A percentile compares a stretch with the other conserved stretches of the same genome.
Evolutionary conservation across 2,888 invertebrate species (phyloP).

Genomic region (Noctuana brunneofusca): DNA sequence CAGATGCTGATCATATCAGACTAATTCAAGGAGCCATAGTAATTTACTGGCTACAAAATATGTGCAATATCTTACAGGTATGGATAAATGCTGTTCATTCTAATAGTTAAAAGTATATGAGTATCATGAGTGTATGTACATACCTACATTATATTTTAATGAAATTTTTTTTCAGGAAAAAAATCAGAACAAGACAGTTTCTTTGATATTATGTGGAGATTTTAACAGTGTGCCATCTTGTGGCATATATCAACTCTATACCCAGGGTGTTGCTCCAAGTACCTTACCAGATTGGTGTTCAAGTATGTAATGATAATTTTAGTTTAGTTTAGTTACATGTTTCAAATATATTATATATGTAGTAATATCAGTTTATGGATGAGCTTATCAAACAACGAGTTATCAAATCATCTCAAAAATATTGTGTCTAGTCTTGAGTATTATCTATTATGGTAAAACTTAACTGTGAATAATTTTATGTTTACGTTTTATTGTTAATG

Average conservation of each 20-base stretch:
- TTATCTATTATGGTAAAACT: too few species aligned
- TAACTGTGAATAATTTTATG: too few species aligned
- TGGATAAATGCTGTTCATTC: constrained; percentile 33
- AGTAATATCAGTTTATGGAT: too few species aligned
- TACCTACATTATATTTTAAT: background rate
- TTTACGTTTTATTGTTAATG: too few species aligned
- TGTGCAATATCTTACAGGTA: constrained; percentile 66
- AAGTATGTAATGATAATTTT: constrained; percentile 81
- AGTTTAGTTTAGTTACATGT: too few species aligned
- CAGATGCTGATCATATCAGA: constrained; percentile 94
- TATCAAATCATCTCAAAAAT: too few species aligned
- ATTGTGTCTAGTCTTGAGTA: too few species aligned
- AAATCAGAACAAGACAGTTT: constrained; percentile 66
- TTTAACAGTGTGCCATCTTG: constrained; percentile 94
- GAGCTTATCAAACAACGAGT: too few species aligned
- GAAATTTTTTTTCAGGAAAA: constrained; percentile 42
- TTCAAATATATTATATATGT: too few species aligned
- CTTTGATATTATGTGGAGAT: constrained; percentile 93
- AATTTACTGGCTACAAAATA: constrained; percentile 86
- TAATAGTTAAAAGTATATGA: too few species aligned
- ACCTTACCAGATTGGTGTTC: constrained; percentile 90
- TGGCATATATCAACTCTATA: constrained; percentile 91
- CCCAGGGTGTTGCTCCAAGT: constrained; percentile 85
- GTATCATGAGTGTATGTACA: too few species aligned
- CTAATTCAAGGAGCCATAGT: constrained; percentile 91